Base-by-base conservation (phyloP, 2,797 vertebrate genomes). In the Huso huso region DNA sequence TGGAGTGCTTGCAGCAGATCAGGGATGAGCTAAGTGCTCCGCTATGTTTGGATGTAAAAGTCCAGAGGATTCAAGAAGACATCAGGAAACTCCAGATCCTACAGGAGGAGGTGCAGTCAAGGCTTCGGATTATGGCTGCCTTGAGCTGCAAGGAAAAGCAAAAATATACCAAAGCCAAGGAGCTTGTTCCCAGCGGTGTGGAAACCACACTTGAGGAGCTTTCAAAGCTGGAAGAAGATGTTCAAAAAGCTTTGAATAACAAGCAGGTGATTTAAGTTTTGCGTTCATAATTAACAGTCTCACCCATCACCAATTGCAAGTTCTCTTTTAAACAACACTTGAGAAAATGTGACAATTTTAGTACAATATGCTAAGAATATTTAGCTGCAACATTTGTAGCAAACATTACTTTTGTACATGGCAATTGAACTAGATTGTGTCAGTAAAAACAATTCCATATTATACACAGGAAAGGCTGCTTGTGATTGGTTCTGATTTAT, bases 51-150 rank as follows among this genome's bases (percentile, higher is more conserved):
- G 93, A 95, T 9, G 88, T 93, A 51, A 89, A 88, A 74, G 86
- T 95, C 62, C 93, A 92, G 79, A 94, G 84, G 74, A 91, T 98
- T 69, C 95, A 99, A 76, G 96, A 98, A 79, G 96, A 97, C 84
- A 95, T 99, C 75, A 75, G 96, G 58, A 98, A 94, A 78, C 91
- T 92, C 79, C 96, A 99, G 66, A 96, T 98, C 74, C 92, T 96
- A 71, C 95, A 97, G 77, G 95, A 99, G 64, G 96, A 99, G 82
- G 93, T 97, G 0, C 95, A 94, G 75, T 99, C 96, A 1, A 90
- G 91, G 68, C 82, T 98, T 71, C 91, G 96, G 70, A 96, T 99
- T 63, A 92, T 97, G 82, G 92, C 88, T 4, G 96, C 95, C 1
- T 80, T 99, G n/a, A 95, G 94, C 65, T 87, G 77, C 81, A 91